These are phyloP conservation scores for Mechanitis messenoides DNA, from an alignment of 2,888 invertebrate genomes.

Conservation along the genomic window DNA sequence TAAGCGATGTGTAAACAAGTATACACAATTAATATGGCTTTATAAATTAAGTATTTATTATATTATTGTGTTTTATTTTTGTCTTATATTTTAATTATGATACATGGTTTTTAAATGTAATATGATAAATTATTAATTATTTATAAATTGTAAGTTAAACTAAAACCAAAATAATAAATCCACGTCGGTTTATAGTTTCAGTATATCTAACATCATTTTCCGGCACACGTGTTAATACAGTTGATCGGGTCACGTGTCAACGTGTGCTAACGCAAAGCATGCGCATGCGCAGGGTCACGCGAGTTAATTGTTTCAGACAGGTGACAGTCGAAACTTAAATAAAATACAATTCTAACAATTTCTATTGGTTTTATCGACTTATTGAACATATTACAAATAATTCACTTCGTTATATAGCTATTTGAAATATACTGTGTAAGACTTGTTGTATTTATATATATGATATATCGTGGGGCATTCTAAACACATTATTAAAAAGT, in stretches of 20 bases:
- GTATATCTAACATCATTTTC: conserved; percentile 7
- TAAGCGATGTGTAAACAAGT: neutral
- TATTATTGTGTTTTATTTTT: too few relatives aligned
- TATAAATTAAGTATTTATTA: neutral
- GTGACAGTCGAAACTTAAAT: too few relatives aligned
- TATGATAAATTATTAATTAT: too few relatives aligned
- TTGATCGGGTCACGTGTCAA: conserved; percentile 19
- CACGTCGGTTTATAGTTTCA: neutral
- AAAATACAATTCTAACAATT: too few relatives aligned
- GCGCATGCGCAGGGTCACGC: conserved; percentile 17
- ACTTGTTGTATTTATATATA: neutral
- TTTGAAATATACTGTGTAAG: neutral
- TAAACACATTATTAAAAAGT: conserved; percentile 18
- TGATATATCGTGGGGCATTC: conserved; percentile 10
- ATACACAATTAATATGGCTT: neutral
- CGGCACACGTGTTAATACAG: conserved; percentile 21
- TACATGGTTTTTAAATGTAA: too few relatives aligned
- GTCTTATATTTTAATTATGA: too few relatives aligned
- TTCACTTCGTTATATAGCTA: neutral
- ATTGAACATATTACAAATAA: too few relatives aligned
- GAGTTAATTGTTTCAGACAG: neutral
- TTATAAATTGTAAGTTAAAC: too few relatives aligned
- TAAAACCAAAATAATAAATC: too few relatives aligned
- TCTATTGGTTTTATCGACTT: too few relatives aligned
- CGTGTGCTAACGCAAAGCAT: conserved; percentile 21